A percentile compares a stretch with the other conserved stretches of the same genome.
Conservation (phyloP, 37 sponge, comb jelly and placozoan genomes). For the Tethya wilhelma region DNA sequence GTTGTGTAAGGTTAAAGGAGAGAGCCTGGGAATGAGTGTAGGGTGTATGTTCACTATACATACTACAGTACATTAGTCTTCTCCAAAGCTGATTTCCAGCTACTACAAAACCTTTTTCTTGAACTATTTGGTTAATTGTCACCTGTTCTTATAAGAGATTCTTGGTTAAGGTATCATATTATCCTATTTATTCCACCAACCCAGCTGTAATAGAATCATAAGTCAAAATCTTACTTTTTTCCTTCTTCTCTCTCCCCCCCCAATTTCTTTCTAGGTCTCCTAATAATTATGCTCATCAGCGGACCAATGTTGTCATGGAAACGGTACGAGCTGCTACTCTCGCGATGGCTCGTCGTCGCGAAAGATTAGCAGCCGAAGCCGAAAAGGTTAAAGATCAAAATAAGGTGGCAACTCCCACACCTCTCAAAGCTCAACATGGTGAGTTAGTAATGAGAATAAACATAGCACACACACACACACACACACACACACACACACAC, state of each 20-base stretch:
- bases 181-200: too few species aligned
- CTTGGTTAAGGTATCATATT: too few species aligned
- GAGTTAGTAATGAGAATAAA: neutral
- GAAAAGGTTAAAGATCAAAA: neutral
- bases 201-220: too few species aligned
- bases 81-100: too few species aligned
- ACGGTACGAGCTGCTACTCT: slow-evolving; percentile 74
- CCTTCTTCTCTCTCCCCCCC: slow-evolving; percentile 13
- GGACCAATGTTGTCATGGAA: slow-evolving; percentile 87
- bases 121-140: too few species aligned
- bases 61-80: too few species aligned
- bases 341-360: slow-evolving; percentile 40
- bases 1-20: too few species aligned
- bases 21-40: too few species aligned
- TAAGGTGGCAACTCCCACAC: neutral
- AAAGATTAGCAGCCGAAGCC: slow-evolving; percentile 34
- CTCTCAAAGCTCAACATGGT: neutral
- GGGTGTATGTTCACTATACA: too few species aligned
- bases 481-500: neutral
- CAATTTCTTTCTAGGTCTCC: slow-evolving; percentile 37
- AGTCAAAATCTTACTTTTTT: neutral
- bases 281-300: slow-evolving; percentile 62
- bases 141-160: too few species aligned
- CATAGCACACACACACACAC: too few species aligned
- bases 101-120: too few species aligned